Base-by-base conservation (phyloP, 2,113 vertebrate species). In the Hemibagrus wyckioides region DNA sequence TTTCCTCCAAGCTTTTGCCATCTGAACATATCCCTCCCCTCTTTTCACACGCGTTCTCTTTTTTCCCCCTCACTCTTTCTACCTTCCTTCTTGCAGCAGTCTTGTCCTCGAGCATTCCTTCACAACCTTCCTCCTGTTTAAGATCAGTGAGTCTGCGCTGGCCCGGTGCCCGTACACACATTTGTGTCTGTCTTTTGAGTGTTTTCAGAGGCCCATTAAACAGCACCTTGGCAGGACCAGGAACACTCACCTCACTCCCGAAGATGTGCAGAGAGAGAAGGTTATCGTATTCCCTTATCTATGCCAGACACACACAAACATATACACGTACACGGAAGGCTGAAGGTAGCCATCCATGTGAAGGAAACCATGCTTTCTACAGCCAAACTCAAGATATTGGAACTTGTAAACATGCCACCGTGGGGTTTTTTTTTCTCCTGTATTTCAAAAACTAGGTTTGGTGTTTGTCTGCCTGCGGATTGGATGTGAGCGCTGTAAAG, bases 191-290 rank as follows among this genome's bases (percentile, higher is more conserved):
- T 94, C 92, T 95, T 96, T 93, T 94, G 95, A 96, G 94, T 96
- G 94, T 96, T 97, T 96, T 96, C 95, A 95, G 95, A 97, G 96
- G 94, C 95, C 95, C 94, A 95, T 97, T 96, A 96, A 96, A 95
- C 91, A 95, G 93, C 93, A 93, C 92, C 94, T 95, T 96, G 95
- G 95, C 95, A 96, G 94, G 94, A 92, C 94, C 96, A 96, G 95
- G 95, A 91, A 92, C 94, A 94, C 95, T 96, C 94, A 94, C 92
- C 95, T 95, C 92, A 71, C 94, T 85, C 95, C 94, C 94, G 92
- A 95, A 96, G 95, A 96, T 95, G 95, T 92, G 88, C 82, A 87
- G 80, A 89, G 79, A 96, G 91, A 91, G 92, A 89, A 94, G 94
- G 94, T 96, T 96, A 97, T 96, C 95, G 87, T 93, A 96, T 96